Evolutionary conservation across 1,140 invertebrate species (phyloP).

Genomic region (Formica selysi): DNA sequence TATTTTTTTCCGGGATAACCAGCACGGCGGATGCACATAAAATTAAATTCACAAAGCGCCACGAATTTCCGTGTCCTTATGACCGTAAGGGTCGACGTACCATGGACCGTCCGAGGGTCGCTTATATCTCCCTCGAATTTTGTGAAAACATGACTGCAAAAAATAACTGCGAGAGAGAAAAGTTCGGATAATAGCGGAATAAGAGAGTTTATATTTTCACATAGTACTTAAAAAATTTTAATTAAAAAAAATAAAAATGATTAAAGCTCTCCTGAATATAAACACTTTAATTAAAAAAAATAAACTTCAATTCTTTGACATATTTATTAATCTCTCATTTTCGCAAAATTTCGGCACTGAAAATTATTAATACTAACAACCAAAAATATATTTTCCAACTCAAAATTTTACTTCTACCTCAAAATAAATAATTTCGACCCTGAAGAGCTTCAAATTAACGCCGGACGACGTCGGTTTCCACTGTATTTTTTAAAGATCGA

Average conservation of each 20-base stretch:
- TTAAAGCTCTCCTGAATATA: not conserved
- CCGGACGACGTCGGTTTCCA: not conserved
- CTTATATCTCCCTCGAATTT: not conserved
- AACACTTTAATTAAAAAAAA: not conserved
- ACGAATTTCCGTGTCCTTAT: constrained; percentile 47
- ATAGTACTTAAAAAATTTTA: no score
- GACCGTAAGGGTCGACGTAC: constrained; percentile 30
- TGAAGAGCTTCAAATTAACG: not conserved
- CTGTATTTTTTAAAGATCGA: not conserved
- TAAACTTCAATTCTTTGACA: not conserved
- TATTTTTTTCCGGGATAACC: constrained; percentile 34
- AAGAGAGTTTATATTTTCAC: not conserved
- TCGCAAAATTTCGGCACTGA: not conserved
- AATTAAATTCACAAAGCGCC: constrained; percentile 56
- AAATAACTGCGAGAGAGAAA: not conserved
- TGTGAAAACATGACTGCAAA: not conserved
- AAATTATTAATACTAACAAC: not conserved
- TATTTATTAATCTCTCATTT: not conserved
- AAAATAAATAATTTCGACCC: not conserved
- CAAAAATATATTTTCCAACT: not conserved
- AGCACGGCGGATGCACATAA: constrained; percentile 24
- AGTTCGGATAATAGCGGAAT: not conserved
- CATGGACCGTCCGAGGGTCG: not conserved
- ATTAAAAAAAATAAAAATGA: not conserved
- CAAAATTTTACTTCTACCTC: not conserved